Evolutionary conservation across 2,113 vertebrate species (phyloP).

Genomic region (Tyto alba): DNA sequence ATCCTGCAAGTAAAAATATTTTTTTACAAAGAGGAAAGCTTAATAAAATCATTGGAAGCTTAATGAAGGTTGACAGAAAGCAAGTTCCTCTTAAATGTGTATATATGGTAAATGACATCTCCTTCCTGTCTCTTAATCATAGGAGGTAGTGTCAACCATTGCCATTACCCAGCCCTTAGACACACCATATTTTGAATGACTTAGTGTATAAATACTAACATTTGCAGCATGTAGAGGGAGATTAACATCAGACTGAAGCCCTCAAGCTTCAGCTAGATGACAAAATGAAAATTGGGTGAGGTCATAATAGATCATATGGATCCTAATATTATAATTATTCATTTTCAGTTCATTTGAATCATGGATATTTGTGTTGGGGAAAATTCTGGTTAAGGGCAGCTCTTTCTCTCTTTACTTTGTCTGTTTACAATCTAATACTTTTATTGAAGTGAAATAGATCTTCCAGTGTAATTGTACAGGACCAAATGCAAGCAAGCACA

Average conservation of each 20-base stretch:
- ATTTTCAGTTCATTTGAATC: neutral
- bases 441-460: neutral
- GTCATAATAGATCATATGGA: neutral
- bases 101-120: neutral
- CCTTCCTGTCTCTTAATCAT: neutral
- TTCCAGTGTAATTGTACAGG: neutral
- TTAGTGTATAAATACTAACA: neutral
- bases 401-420: neutral
- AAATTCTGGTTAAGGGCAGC: neutral
- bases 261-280: neutral
- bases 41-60: neutral
- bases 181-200: neutral
- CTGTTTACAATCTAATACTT: neutral
- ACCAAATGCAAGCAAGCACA: neutral
- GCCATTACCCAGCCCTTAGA: neutral
- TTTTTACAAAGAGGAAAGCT: neutral
- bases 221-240: neutral
- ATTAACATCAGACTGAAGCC: neutral
- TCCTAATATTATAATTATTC: neutral
- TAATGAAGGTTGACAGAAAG: neutral
- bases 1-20: neutral
- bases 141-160: neutral
- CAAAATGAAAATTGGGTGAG: neutral
- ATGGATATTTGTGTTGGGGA: neutral
- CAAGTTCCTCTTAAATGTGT: neutral